Conservation (phyloP, 2,113 vertebrate genomes). For the Esox niger region DNA sequence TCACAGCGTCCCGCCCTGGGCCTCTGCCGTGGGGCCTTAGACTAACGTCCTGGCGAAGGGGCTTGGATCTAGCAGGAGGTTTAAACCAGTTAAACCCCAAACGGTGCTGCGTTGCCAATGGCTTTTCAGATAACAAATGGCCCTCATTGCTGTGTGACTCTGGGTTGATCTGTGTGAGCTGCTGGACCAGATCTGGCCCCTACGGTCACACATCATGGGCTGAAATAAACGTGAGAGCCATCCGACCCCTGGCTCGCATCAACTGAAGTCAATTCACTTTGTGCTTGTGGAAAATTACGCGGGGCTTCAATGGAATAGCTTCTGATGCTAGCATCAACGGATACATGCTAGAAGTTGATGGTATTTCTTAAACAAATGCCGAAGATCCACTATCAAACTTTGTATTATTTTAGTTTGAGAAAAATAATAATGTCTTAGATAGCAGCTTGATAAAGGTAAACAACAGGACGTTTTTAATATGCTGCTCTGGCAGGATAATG, state of each 20-base stretch:
- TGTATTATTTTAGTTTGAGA: too few species aligned
- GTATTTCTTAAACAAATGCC: not conserved
- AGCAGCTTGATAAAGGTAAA: too few species aligned
- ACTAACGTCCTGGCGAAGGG: constrained; percentile 47
- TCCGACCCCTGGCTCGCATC: not conserved
- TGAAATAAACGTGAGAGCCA: constrained; percentile 1
- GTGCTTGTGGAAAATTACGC: not conserved
- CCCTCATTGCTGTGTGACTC: constrained; percentile 11
- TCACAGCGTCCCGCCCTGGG: constrained; percentile 18
- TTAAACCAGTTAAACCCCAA: constrained; percentile 65
- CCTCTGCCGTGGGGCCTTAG: constrained; percentile 56
- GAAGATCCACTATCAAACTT: too few species aligned
- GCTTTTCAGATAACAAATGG: constrained; percentile 51
- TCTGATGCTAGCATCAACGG: not conserved
- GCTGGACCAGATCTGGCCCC: not conserved
- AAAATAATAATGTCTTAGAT: too few species aligned
- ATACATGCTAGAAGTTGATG: not conserved
- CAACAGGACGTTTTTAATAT: too few species aligned
- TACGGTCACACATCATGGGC: constrained; percentile 26
- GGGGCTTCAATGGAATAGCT: not conserved
- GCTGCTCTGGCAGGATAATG: too few species aligned
- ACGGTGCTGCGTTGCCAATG: constrained; percentile 49
- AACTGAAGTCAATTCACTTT: constrained; percentile 2
- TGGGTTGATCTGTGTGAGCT: constrained; percentile 8
- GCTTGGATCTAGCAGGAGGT: constrained; percentile 40